Percentiles rank a stretch among this genome's conserved stretches.
These are phyloP conservation scores for Drosophila rubida DNA, from an alignment of 2,888 invertebrate genomes.

Conservation along the genomic window DNA sequence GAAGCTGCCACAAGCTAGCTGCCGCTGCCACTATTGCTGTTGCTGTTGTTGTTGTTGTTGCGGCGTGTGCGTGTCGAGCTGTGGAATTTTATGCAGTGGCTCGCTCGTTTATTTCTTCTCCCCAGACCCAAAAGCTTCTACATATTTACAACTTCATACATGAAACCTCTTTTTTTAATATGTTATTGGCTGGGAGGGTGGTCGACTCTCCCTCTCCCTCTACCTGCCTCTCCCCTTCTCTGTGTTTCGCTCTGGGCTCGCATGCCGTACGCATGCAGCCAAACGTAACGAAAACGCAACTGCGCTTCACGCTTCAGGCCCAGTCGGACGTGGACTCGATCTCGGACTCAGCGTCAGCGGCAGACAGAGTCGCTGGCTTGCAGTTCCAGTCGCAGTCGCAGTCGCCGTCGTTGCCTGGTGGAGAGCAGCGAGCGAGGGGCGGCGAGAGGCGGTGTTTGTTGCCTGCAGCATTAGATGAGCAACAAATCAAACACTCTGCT, in stretches of 20 bases:
- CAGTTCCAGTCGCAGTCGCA: constrained; percentile 23
- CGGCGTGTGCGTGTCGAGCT: constrained; percentile 67
- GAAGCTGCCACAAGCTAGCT: constrained; percentile 49
- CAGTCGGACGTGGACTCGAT: constrained; percentile 28
- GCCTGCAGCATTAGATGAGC: constrained; percentile 51
- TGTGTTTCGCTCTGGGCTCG: neutral
- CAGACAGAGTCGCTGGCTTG: neutral
- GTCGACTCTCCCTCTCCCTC: constrained; percentile 26
- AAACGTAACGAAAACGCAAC: constrained; percentile 80
- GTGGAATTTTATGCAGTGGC: constrained; percentile 76
- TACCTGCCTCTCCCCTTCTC: constrained; percentile 26
- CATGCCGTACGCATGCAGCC: constrained; percentile 61
- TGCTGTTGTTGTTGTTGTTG: neutral
- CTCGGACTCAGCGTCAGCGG: neutral
- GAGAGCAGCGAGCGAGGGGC: neutral
- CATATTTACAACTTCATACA: constrained; percentile 75
- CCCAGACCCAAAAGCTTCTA: constrained; percentile 34
- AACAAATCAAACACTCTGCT: constrained; percentile 56
- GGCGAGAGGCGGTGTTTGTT: constrained; percentile 18
- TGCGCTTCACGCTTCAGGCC: constrained; percentile 75
- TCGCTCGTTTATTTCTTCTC: constrained; percentile 67
- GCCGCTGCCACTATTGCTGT: constrained; percentile 1
- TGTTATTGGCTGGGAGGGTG: constrained; percentile 71
- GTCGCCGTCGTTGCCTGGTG: neutral
- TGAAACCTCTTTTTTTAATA: constrained; percentile 44